Conservation (phyloP, 2,113 vertebrate genomes). For the Poicephalus meyeri region DNA sequence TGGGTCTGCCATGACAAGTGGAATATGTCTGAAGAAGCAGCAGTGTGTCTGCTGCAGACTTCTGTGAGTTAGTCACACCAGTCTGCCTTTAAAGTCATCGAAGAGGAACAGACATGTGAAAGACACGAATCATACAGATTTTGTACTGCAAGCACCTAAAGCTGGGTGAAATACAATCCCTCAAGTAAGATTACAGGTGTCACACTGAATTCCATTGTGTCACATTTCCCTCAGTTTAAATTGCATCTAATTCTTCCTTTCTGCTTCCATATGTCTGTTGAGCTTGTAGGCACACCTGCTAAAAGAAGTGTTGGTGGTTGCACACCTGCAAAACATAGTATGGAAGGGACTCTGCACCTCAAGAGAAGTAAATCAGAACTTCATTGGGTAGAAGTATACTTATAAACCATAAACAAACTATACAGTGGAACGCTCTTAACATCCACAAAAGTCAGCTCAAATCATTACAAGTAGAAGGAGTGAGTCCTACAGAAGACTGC, state of each 20-base stretch:
- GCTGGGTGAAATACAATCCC: accelerated
- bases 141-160: not conserved
- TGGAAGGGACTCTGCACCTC: accelerated
- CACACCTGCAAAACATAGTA: accelerated
- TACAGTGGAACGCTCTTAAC: not conserved
- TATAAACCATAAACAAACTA: not conserved
- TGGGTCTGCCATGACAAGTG: not conserved
- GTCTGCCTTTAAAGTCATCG: accelerated
- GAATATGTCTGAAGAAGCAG: not conserved
- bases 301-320: not conserved
- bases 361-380: not conserved
- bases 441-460: not conserved
- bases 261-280: not conserved
- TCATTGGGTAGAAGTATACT: not conserved
- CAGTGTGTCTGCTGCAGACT: not conserved
- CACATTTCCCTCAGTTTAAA: not conserved
- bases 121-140: not conserved
- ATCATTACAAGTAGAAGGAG: not conserved
- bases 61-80: not conserved
- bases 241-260: not conserved
- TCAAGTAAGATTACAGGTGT: not conserved
- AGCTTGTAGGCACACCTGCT: not conserved
- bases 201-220: not conserved
- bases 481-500: not conserved
- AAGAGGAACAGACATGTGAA: not conserved